A percentile compares a stretch with the other conserved stretches of the same genome.
Evolutionary conservation across 1,140 invertebrate species (phyloP).

Genomic region (Tetranychus urticae): DNA sequence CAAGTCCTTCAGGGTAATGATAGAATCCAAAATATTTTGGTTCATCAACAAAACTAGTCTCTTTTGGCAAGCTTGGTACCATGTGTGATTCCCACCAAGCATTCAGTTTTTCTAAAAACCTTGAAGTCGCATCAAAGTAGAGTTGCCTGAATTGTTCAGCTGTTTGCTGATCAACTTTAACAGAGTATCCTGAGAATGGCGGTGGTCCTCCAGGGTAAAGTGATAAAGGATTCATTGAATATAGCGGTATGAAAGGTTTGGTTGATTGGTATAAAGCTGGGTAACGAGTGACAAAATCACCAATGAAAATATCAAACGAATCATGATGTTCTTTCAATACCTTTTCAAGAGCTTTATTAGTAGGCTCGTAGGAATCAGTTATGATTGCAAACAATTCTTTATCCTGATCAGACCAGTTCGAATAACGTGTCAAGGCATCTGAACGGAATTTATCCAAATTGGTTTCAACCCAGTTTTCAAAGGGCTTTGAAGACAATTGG

Average conservation of each 20-base stretch:
- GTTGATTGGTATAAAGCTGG: no score
- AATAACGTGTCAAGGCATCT: neutral
- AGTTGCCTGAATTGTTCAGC: no score
- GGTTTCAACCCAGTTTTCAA: neutral
- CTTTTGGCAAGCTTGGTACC: neutral
- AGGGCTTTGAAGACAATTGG: neutral
- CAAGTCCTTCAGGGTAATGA: neutral
- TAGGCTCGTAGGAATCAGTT: neutral
- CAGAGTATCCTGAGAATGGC: no score
- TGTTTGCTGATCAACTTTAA: no score
- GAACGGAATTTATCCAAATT: neutral
- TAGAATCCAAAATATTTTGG: neutral
- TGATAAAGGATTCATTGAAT: no score
- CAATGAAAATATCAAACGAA: no score
- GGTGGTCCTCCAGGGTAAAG: no score
- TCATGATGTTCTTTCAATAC: neutral
- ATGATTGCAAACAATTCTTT: neutral
- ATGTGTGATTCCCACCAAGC: neutral
- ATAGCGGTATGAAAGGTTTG: no score
- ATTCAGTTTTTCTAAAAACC: neutral
- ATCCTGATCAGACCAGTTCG: neutral
- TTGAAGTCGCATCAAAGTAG: neutral
- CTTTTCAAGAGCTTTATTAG: neutral
- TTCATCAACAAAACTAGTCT: neutral
- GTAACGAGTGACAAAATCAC: no score